phyloP scores from a whole-genome alignment of 2,113 vertebrate species.

The Pleuronectes platessa region DNA sequence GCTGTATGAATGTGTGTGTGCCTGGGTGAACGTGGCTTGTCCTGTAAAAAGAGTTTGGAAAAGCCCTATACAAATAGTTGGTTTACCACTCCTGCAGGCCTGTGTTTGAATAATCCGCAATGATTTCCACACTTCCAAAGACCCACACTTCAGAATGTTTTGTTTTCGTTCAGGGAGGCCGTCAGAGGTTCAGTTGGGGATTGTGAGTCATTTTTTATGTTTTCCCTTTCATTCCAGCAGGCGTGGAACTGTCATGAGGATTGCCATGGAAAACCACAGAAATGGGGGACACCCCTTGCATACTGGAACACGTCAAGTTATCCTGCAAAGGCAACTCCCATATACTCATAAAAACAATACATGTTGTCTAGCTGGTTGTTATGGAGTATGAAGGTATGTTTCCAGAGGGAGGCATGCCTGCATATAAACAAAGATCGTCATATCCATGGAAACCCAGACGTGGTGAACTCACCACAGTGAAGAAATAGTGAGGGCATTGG shows the following conservation, averaged over 20 bases:
- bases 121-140: not conserved
- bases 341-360: not conserved
- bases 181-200: not conserved
- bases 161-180: not conserved
- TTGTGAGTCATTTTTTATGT: not conserved
- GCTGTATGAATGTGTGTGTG: too few species aligned
- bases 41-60: too few species aligned
- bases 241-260: constrained; percentile 24
- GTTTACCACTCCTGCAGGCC: not conserved
- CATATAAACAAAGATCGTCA: not conserved
- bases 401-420: not conserved
- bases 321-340: constrained; percentile 41
- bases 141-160: too few species aligned
- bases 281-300: constrained; percentile 3
- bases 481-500: not conserved
- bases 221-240: not conserved
- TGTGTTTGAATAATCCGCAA: not conserved
- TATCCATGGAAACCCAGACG: constrained; percentile 14
- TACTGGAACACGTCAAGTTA: not conserved
- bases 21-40: too few species aligned
- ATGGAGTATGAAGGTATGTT: not conserved
- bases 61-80: too few species aligned
- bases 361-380: constrained; percentile 12
- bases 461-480: too few species aligned
- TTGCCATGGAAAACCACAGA: constrained; percentile 42